A percentile compares a stretch with the other conserved stretches of the same genome.
Evolutionary conservation across 2,888 invertebrate genomes (phyloP).

Genomic region (Eristalinus aeneus): DNA sequence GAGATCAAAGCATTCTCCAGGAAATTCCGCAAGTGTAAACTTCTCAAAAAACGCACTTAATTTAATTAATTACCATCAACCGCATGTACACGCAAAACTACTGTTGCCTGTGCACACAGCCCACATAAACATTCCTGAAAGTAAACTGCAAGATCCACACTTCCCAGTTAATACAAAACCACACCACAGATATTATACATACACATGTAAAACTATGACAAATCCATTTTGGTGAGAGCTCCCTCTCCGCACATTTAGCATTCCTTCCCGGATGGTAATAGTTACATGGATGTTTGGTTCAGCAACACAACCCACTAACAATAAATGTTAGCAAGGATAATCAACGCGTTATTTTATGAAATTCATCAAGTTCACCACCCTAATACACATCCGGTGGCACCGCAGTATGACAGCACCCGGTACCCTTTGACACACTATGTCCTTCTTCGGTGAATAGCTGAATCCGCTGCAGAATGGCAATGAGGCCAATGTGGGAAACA

Average conservation of each 20-base stretch:
- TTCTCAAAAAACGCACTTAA: slow-evolving; percentile 43
- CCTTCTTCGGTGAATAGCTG: background rate
- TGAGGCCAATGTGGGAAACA: slow-evolving; percentile 51
- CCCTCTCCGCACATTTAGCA: background rate
- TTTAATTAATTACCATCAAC: slow-evolving; percentile 31
- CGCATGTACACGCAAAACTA: background rate
- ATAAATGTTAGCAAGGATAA: slow-evolving; percentile 68
- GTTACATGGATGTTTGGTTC: slow-evolving; percentile 40
- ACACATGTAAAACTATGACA: slow-evolving; percentile 45
- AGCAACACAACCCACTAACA: slow-evolving; percentile 14
- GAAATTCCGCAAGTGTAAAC: background rate
- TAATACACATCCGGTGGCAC: slow-evolving; percentile 38
- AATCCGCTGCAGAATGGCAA: background rate
- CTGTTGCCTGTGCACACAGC: background rate
- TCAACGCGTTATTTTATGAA: slow-evolving; percentile 70
- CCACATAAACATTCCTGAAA: slow-evolving; percentile 20
- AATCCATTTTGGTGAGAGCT: slow-evolving; percentile 47
- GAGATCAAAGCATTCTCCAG: background rate
- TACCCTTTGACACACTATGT: slow-evolving; percentile 43
- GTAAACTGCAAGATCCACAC: slow-evolving; percentile 5
- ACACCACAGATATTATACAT: background rate
- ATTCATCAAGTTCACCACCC: slow-evolving; percentile 63
- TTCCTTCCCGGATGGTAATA: slow-evolving; percentile 10
- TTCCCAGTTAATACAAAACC: background rate
- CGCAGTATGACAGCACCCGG: slow-evolving; percentile 21